Conservation (phyloP, 2,888 invertebrate genomes). For the Amorpha juglandis region DNA sequence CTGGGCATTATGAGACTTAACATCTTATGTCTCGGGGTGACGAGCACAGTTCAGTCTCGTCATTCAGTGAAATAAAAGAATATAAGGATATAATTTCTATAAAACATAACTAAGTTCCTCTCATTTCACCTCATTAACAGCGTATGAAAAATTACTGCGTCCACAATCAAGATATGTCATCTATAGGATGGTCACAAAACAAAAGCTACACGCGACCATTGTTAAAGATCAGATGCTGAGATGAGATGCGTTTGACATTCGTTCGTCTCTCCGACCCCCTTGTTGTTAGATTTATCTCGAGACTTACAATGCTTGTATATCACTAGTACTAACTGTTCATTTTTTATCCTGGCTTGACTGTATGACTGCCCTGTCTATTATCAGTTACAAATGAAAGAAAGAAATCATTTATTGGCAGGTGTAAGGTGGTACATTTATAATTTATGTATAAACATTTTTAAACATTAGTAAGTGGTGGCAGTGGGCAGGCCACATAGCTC, state of each 20-base stretch:
- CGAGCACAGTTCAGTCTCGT: too few species aligned
- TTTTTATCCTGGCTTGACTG: not conserved
- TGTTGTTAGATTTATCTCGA: conserved; percentile 31
- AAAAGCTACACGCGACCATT: conserved; percentile 32
- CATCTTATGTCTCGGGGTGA: too few species aligned
- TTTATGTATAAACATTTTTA: too few species aligned
- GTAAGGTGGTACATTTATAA: too few species aligned
- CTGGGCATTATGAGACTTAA: too few species aligned
- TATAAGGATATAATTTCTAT: too few species aligned
- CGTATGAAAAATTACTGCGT: conserved; percentile 18
- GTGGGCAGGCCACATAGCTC: too few species aligned
- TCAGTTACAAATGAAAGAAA: too few species aligned
- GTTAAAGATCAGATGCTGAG: conserved; percentile 39
- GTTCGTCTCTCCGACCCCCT: conserved; percentile 36
- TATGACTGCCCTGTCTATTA: not conserved
- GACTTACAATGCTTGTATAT: conserved; percentile 8
- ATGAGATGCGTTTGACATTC: conserved; percentile 32
- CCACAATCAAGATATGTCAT: conserved; percentile 33
- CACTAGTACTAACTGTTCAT: conserved; percentile 1
- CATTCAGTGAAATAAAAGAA: too few species aligned
- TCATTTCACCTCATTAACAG: not conserved
- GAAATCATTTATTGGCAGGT: too few species aligned
- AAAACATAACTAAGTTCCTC: not conserved
- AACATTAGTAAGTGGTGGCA: too few species aligned
- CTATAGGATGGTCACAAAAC: conserved; percentile 29